Evolutionary conservation across 2,888 invertebrate species (phyloP), one percentile per base, ranked within the genome.

Genomic region (Strigamia maritima): DNA sequence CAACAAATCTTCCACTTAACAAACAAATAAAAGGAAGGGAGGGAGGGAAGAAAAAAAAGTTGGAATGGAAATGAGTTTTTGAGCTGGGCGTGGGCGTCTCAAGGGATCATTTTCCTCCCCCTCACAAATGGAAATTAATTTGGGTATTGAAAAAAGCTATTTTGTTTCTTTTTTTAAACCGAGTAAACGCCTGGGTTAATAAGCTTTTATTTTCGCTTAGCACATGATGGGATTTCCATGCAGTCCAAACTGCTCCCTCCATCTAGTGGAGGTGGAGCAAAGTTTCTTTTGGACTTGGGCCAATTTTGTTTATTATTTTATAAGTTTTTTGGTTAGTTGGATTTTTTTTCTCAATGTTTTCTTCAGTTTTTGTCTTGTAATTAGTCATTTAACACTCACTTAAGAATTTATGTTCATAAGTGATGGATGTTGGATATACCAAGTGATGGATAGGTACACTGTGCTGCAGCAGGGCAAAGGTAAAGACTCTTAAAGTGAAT

Each of bases 131-230:
- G 19, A 49, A 49, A 49, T 49, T 49, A 49, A 49, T 49, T 49
- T n/a, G 6, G 49, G 49, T 49, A 49, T 49, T 49, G 49, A 49
- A 49, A 49, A 49, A 49, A 49, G 49, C 49, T 49, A 49, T 49
- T 49, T 49, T 49, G 49, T 49, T 49, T 49, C 49, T 49, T 49
- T 49, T 49, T 49, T 49, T 49, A 49, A 16, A 40, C 16, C 2
- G 49, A n/a, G 6, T 49, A 49, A 49, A 49, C n/a, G 49, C n/a
- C 49, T 49, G 49, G 49, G 49, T 49, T 31, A 49, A 49, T 49
- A 49, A 49, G 49, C 49, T 49, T 49, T 49, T 49, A 49, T 49
- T 49, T 49, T n/a, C 49, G 49, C 49, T 49, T 49, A 49, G 49
- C 49, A 49, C 49, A 49, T 49, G 49, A 49, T 49, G 49, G 49